Evolutionary conservation across 2,888 invertebrate genomes (phyloP).

Genomic region (Eledona agricola): DNA sequence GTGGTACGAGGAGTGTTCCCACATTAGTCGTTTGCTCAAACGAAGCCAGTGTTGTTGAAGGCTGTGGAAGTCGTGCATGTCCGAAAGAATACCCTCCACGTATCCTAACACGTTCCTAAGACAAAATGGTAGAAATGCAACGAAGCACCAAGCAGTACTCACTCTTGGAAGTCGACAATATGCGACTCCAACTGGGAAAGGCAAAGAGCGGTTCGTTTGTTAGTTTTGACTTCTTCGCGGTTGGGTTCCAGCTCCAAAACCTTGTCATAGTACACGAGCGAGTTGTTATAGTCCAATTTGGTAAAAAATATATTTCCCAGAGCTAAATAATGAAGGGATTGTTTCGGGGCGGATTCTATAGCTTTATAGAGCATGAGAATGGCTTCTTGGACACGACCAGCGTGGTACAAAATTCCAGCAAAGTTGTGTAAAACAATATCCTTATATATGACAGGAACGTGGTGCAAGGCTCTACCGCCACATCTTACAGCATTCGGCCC

Average conservation of each 20-base stretch:
- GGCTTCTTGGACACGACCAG: slow-evolving; percentile 75
- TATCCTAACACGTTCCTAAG: slow-evolving; percentile 60
- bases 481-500: slow-evolving; percentile 83
- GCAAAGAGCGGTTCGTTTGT: slow-evolving; percentile 74
- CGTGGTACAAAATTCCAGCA: slow-evolving; percentile 77
- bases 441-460: slow-evolving; percentile 76
- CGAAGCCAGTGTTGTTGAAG: slow-evolving; percentile 70
- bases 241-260: slow-evolving; percentile 71
- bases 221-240: slow-evolving; percentile 69
- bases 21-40: slow-evolving; percentile 67
- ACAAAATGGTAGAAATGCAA: slow-evolving; percentile 7
- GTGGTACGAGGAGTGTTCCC: slow-evolving; percentile 65
- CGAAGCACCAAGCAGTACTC: slow-evolving; percentile 53
- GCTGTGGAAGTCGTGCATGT: slow-evolving; percentile 70
- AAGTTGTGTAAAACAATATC: slow-evolving; percentile 78
- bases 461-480: slow-evolving; percentile 77
- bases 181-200: slow-evolving; percentile 67
- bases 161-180: slow-evolving; percentile 73
- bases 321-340: slow-evolving; percentile 71
- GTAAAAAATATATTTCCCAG: slow-evolving; percentile 79
- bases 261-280: slow-evolving; percentile 73
- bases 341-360: slow-evolving; percentile 73
- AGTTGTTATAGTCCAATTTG: slow-evolving; percentile 75
- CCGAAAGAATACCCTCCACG: slow-evolving; percentile 69
- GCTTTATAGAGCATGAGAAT: slow-evolving; percentile 76